Evolutionary conservation across 2,888 invertebrate species (phyloP).

Genomic region (Ethmia dodecea): DNA sequence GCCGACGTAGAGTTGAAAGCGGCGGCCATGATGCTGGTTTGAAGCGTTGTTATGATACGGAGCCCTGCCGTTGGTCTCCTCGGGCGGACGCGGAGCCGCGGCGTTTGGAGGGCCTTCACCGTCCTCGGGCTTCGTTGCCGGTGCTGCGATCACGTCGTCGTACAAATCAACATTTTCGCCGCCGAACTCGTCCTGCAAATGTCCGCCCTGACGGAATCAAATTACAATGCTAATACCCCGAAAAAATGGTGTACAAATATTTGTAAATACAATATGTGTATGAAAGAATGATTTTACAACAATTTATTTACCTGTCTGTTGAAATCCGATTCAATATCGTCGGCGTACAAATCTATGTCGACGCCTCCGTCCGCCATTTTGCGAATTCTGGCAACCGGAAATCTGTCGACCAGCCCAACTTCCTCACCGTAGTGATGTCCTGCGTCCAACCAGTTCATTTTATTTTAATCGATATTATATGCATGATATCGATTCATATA

Average conservation of each 20-base stretch:
- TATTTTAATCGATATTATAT: too few species aligned
- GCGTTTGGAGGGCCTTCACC: constrained; percentile 77
- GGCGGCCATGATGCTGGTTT: constrained; percentile 85
- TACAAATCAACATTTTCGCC: constrained; percentile 95
- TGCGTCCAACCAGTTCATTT: too few species aligned
- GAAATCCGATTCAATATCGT: constrained; percentile 97
- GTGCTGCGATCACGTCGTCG: constrained; percentile 95
- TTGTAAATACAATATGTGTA: not conserved
- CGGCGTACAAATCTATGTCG: constrained; percentile 98
- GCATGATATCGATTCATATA: too few species aligned
- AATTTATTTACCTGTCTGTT: constrained; percentile 58
- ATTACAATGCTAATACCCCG: constrained; percentile 2
- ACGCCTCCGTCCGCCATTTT: constrained; percentile 95
- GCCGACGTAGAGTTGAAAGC: constrained; percentile 96
- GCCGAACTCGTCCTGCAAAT: constrained; percentile 85
- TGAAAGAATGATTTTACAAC: constrained; percentile 26
- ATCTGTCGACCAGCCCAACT: too few species aligned
- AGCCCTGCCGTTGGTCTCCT: constrained; percentile 82
- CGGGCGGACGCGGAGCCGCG: constrained; percentile 72
- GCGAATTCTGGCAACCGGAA: too few species aligned
- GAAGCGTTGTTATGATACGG: constrained; percentile 86
- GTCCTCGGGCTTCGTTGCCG: constrained; percentile 79
- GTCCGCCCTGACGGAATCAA: constrained; percentile 26
- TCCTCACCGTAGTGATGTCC: too few species aligned
- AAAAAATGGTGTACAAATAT: not conserved